Evolutionary conservation across 2,113 vertebrate species (phyloP), one percentile per base, ranked within the genome.

Genomic region (Eudyptes chrysolophus): DNA sequence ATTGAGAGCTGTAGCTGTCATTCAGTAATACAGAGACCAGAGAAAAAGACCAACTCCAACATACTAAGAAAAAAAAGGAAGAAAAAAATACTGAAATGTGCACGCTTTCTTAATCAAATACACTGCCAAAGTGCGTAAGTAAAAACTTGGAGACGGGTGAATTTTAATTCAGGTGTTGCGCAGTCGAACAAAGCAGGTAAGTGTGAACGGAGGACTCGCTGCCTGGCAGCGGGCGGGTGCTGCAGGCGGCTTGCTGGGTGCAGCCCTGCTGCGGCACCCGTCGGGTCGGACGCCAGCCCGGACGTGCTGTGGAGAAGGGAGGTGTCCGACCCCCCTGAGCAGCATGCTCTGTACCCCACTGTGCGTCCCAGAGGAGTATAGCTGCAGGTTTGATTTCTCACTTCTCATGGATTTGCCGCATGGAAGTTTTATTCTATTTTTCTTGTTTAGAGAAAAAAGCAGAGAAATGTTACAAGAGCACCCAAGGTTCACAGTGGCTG

Each of bases 281-380:
- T 5, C 7, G 2, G 32, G 30, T 30, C 7, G 1, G 46, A 2
- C 7, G 0, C 62, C 38, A 22, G 55, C 48, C 54, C 5, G 36
- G 74, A 2, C 1, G 2, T 1, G 3, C 54, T 18, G 71, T 0
- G 14, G 38, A 2, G 38, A 19, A 42, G 18, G 77, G 76, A 34
- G 54, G 25, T 20, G 57, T 42, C 17, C 1, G 3, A 8, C 13
- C 24, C 21, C 27, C 32, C 32, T 1, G 1, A 4, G 24, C 29
- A 13, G 46, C 44, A 48, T 27, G 32, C 71, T 29, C 12, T 5
- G 70, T 8, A 7, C 55, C 76, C 85, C 10, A 0, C 16, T 3
- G 8, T 9, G 34, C 7, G 11, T 40, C 61, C 78, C 20, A 8
- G 44, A 20, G 3, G 1, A 65, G 11, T 6, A 6, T 2, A 9